phyloP scores from a whole-genome alignment of 2,113 vertebrate species.

The Peromyscus polionotus region DNA sequence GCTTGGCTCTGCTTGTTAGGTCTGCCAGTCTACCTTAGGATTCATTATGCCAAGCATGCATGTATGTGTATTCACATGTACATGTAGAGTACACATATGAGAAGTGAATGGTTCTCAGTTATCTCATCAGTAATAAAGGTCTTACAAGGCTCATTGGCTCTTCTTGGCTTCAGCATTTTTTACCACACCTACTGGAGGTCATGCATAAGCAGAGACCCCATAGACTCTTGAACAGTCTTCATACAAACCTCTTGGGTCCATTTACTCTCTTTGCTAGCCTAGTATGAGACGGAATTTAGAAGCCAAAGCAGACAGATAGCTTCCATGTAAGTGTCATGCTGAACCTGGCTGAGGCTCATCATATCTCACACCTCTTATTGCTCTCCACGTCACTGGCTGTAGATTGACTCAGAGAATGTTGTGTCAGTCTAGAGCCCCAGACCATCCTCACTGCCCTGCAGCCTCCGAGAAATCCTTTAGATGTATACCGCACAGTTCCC shows the following conservation, averaged over 20 bases:
- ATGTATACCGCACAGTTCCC: not conserved
- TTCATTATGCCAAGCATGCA: not conserved
- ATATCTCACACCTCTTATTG: not conserved
- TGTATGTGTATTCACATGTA: not conserved
- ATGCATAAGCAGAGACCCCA: not conserved
- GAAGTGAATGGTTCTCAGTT: not conserved
- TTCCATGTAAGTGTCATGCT: not conserved
- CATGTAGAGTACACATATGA: not conserved
- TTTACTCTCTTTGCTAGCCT: not conserved
- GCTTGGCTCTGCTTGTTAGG: not conserved
- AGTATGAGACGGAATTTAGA: constrained; percentile 43
- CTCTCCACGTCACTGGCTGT: not conserved
- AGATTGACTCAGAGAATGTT: not conserved
- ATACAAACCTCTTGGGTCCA: not conserved
- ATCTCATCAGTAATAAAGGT: not conserved
- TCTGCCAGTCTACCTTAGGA: not conserved
- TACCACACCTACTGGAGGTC: not conserved
- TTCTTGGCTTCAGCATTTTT: not conserved
- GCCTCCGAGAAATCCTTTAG: not conserved
- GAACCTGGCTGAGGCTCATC: not conserved
- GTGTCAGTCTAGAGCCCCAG: not conserved
- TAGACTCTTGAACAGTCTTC: not conserved
- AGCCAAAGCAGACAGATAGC: not conserved
- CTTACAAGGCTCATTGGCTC: not conserved
- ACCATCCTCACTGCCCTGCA: not conserved